phyloP scores from a whole-genome alignment of 2,888 invertebrate genomes.

The Chromoteleia sp. region DNA sequence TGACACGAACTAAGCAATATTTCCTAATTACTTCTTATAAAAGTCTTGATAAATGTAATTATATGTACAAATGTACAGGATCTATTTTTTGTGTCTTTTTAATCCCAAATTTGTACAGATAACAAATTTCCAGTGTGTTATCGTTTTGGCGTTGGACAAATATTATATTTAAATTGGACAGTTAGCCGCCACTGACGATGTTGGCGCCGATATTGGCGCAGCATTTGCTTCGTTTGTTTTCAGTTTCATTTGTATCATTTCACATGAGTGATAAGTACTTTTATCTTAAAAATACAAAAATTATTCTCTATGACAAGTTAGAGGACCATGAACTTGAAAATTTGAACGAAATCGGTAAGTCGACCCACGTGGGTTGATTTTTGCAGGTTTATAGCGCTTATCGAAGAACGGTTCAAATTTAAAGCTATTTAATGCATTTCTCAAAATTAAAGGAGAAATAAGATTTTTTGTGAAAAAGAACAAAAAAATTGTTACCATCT shows the following conservation, averaged over 20 bases:
- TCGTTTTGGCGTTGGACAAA: constrained; percentile 29
- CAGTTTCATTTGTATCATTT: constrained; percentile 13
- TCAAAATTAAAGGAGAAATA: too few species aligned
- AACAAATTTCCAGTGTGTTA: constrained; percentile 22
- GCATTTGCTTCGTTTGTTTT: not conserved
- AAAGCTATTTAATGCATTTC: too few species aligned
- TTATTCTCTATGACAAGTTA: not conserved
- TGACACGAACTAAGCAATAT: too few species aligned
- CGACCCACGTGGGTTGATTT: not conserved
- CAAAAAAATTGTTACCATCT: too few species aligned
- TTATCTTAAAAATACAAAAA: not conserved
- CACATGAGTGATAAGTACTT: not conserved
- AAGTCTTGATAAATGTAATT: too few species aligned
- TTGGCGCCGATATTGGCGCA: too few species aligned
- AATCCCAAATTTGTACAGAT: constrained; percentile 11
- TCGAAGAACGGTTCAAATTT: too few species aligned
- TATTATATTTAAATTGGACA: constrained; percentile 12
- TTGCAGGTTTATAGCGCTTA: too few species aligned
- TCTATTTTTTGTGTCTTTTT: too few species aligned
- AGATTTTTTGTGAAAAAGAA: too few species aligned
- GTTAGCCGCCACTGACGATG: constrained; percentile 1
- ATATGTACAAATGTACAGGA: too few species aligned
- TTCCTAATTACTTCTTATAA: too few species aligned
- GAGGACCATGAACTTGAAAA: not conserved
- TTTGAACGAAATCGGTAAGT: not conserved